A percentile compares a stretch with the other conserved stretches of the same genome.
phyloP scores from a whole-genome alignment of 2,113 vertebrate species.

The Nesoenas mayeri region DNA sequence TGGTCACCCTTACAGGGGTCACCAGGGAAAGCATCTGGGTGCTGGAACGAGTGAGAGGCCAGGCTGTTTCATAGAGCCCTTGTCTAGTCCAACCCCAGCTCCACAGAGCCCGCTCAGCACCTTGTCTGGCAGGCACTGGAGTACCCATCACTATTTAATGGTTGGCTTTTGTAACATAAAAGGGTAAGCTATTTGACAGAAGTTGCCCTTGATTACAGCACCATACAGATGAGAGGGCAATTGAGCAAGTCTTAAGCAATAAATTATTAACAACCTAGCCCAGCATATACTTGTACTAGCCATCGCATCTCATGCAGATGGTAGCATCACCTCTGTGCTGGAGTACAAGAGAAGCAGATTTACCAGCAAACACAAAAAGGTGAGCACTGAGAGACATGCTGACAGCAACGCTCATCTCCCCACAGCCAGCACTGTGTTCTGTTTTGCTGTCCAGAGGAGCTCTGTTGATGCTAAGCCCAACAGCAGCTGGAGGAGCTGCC shows the following conservation, averaged over 20 bases:
- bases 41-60: not conserved
- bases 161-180: not conserved
- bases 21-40: not conserved
- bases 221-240: not conserved
- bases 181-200: not conserved
- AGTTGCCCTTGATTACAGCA: not conserved
- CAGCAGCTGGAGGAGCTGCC: not conserved
- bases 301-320: not conserved
- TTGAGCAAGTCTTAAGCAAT: not conserved
- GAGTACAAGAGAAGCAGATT: not conserved
- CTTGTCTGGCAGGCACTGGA: not conserved
- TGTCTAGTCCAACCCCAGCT: not conserved
- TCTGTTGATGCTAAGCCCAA: not conserved
- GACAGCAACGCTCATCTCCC: not conserved
- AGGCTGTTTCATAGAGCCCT: not conserved
- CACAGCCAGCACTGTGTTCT: not conserved
- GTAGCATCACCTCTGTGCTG: fast-evolving
- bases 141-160: not conserved
- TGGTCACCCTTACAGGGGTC: not conserved
- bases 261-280: not conserved
- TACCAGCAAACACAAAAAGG: not conserved
- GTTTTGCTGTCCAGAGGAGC: not conserved
- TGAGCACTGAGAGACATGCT: not conserved
- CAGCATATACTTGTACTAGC: not conserved
- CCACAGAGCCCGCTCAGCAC: fast-evolving